phyloP scores from a whole-genome alignment of 2,888 invertebrate species.

The Erebia epiphron region DNA sequence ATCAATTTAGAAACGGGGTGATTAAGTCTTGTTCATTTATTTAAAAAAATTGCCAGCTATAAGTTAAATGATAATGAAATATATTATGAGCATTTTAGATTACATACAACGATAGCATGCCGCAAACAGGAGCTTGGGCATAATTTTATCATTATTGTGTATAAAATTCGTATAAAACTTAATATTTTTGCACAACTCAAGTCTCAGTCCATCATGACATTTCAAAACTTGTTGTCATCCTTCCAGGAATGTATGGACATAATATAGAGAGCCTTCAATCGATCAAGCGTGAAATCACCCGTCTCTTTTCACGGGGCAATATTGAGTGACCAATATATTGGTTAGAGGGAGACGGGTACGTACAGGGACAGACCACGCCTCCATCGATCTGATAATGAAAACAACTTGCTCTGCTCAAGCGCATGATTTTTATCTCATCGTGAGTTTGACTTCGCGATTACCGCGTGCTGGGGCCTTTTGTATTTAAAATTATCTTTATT shows the following conservation, averaged over 20 bases:
- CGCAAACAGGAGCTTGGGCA: constrained; percentile 3
- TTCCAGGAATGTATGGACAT: constrained; percentile 41
- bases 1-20: too few species aligned
- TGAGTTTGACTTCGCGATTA: constrained; percentile 55
- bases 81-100: constrained; percentile 10
- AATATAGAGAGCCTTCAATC: constrained; percentile 48
- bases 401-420: constrained; percentile 63
- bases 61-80: neutral
- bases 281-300: constrained; percentile 63
- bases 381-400: constrained; percentile 75
- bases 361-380: constrained; percentile 55
- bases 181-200: constrained; percentile 33
- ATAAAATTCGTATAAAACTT: constrained; percentile 31
- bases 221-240: constrained; percentile 35
- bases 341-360: constrained; percentile 53
- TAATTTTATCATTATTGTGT: constrained; percentile 17
- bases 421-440: constrained; percentile 48
- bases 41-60: neutral
- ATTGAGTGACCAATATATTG: constrained; percentile 22
- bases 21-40: too few species aligned
- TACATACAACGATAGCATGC: constrained; percentile 8
- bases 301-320: constrained; percentile 52
- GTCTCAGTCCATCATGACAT: constrained; percentile 28
- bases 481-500: constrained; percentile 76
- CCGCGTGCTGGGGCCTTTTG: constrained; percentile 62